A percentile compares a stretch with the other conserved stretches of the same genome.
Evolutionary conservation across 2,797 vertebrate genomes (phyloP).

Genomic region (Melanogrammus aeglefinus): DNA sequence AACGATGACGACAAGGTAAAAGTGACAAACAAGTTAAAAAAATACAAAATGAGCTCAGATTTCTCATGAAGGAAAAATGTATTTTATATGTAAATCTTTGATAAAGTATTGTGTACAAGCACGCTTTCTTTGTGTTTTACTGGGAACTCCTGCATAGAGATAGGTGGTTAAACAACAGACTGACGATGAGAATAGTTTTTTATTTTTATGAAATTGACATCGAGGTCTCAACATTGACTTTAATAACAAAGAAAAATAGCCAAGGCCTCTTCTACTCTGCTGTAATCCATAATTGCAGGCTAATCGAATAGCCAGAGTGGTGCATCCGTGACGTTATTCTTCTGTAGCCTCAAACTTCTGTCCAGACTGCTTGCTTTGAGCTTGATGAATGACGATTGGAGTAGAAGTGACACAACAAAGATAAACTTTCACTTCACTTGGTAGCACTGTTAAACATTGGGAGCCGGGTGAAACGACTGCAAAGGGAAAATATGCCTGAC

Average conservation of each 20-base stretch:
- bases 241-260: slow-evolving; percentile 49
- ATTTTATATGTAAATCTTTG: slow-evolving; percentile 77
- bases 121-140: slow-evolving; percentile 53
- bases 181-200: slow-evolving; percentile 35
- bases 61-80: slow-evolving; percentile 47
- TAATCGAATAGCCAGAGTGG: slow-evolving; percentile 47
- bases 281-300: slow-evolving; percentile 49
- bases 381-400: slow-evolving; percentile 1
- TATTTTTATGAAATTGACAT: slow-evolving; percentile 48
- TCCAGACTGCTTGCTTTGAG: slow-evolving; percentile 23
- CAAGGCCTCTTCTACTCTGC: slow-evolving; percentile 30
- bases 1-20: not conserved
- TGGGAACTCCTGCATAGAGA: slow-evolving; percentile 28
- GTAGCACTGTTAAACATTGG: slow-evolving; percentile 13
- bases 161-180: slow-evolving; percentile 41
- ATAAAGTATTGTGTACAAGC: slow-evolving; percentile 76
- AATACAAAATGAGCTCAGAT: slow-evolving; percentile 29
- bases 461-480: slow-evolving; percentile 35
- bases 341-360: slow-evolving; percentile 28
- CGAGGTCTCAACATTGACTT: slow-evolving; percentile 56
- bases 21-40: slow-evolving; percentile 18
- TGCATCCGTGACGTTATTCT: slow-evolving; percentile 47
- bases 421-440: slow-evolving; percentile 24
- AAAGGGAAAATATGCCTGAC: slow-evolving; percentile 13
- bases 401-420: slow-evolving; percentile 20